Evolutionary conservation across 2,113 vertebrate genomes (phyloP), one percentile per base, ranked within the genome.

Genomic region (Crotalus horridus): DNA sequence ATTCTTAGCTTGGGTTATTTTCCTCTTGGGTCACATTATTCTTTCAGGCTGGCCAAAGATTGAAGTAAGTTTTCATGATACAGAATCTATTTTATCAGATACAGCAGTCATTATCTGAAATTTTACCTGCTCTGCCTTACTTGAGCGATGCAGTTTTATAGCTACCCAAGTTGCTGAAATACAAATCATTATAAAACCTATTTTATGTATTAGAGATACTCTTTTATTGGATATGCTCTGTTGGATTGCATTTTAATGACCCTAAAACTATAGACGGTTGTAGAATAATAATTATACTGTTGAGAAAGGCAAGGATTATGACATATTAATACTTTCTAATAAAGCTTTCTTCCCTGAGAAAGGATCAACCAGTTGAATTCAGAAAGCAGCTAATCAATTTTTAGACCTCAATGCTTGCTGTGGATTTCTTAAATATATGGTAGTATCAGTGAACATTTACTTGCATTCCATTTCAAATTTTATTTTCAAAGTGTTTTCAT

Each of bases 201-300:
- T 93, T 85, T 93, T 92, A 93, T 94, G 92, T 85, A 53, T 93
- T 90, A 94, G 93, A 94, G 92, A 93, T 93, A 93, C 95, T 96
- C 94, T 96, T 96, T 95, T 95, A 93, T 96, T 94, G 96, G 95
- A 95, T 94, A 88, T 9, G 46, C 93, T 94, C 91, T 89, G 93
- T 94, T 96, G 96, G 89, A 81, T 46, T 96, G 96, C 95, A 97
- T 97, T 97, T 97, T 96, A 97, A 97, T 97, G 96, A 95, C 93
- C 94, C 94, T 95, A 94, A 94, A 94, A 95, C 95, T 93, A 96
- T 90, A 93, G 3, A 24, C 53, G 0, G 92, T 95, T 95, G 93
- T 86, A 92, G 96, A 97, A 96, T 97, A 95, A 90, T 96, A 96
- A 96, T 93, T 3, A 7, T 97, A 92, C 91, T 53, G 87, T 93